Base-by-base conservation (phyloP, 2,113 vertebrate species). In the Egretta garzetta region DNA sequence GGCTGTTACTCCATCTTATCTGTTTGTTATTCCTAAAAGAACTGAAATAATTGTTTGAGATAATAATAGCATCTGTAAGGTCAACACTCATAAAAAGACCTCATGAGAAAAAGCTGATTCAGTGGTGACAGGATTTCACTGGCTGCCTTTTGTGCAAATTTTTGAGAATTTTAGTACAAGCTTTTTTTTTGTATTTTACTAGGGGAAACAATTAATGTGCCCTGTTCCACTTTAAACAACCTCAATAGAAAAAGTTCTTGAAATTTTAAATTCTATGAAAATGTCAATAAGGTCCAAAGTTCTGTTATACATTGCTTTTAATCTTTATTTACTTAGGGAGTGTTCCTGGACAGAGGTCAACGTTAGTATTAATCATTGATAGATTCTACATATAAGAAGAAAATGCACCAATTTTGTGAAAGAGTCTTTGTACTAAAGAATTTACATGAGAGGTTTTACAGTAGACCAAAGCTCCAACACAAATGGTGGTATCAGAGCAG, bases 281-380 rank as follows among this genome's bases (percentile, higher is more conserved):
- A 89, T 22, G 5, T 81, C 88, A 85, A 37, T 93, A 41, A 74
- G 22, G 60, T 88, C 60, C 66, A 85, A 89, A 94, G 96, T 95
- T 88, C 86, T 93, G 67, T 93, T 92, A 86, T 74, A 60, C 14
- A 14, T 84, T 96, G 24, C 49, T 75, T 33, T 95, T 89, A 63
- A 74, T 90, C 77, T 86, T 92, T 97, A 89, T 96, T 96, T 95
- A 85, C 64, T 64, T 87, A 89, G 87, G 76, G 35, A 91, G 20
- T 32, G 56, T 37, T 71, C 10, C 73, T 82, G 45, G 60, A 87
- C 53, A 53, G 70, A 91, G 68, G 62, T 81, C 56, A 79, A 67
- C 43, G n/a, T n/a, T 62, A 80, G 41, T 58, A 84, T 92, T 96
- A 97, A 96, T 95, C 83, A 96, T 97, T 97, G 91, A 70, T 85